These are phyloP conservation scores for Silurus aristotelis DNA, from an alignment of 2,797 vertebrate species.

Conservation along the genomic window DNA sequence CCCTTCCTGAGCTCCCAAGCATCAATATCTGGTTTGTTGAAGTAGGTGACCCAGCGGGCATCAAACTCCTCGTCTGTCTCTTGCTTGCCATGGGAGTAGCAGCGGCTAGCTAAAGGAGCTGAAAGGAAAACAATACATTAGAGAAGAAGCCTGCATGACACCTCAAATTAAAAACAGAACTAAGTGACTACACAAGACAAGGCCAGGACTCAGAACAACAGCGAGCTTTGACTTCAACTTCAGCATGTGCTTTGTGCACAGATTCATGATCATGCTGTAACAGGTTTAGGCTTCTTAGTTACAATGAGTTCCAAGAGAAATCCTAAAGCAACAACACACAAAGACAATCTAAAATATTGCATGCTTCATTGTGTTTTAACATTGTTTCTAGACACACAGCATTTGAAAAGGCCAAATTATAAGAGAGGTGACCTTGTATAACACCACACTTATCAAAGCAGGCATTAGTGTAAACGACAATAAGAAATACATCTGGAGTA, in stretches of 20 bases:
- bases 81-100: slow-evolving; percentile 88
- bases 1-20: slow-evolving; percentile 98
- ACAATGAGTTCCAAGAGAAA: not conserved
- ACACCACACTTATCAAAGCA: no score
- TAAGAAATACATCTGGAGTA: not conserved
- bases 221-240: not conserved
- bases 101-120: slow-evolving; percentile 78
- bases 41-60: slow-evolving; percentile 96
- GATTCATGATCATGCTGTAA: not conserved
- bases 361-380: not conserved
- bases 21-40: slow-evolving; percentile 95
- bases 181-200: no score
- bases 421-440: not conserved
- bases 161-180: not conserved
- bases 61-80: slow-evolving; percentile 98
- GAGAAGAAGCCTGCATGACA: not conserved
- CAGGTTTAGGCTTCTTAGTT: not conserved
- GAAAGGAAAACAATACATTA: slow-evolving; percentile 16
- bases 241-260: not conserved
- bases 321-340: not conserved
- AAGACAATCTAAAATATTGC: not conserved
- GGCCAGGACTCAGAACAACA: no score
- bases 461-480: not conserved
- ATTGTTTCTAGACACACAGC: not conserved
- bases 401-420: not conserved